These are phyloP conservation scores for Peromyscus leucopus DNA, from an alignment of 2,113 vertebrate species.

Conservation along the genomic window DNA sequence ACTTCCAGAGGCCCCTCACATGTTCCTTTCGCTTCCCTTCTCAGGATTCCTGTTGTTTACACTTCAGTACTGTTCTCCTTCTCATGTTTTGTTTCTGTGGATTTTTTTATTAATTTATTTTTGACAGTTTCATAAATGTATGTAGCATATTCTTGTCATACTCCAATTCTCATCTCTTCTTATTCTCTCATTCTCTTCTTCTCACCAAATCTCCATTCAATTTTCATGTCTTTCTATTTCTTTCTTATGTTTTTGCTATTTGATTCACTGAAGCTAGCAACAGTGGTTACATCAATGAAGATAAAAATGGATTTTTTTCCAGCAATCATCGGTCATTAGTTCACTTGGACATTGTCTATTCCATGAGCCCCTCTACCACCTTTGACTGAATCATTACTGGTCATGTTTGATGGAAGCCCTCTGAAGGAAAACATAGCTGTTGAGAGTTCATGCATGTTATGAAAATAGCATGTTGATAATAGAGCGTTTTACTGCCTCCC, in stretches of 20 bases:
- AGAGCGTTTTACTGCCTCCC: rapidly evolving
- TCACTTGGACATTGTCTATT: not conserved
- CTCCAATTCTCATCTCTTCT: not conserved
- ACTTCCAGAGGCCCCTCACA: not conserved
- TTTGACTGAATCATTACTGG: not conserved
- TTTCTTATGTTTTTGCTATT: not conserved
- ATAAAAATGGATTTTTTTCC: not conserved
- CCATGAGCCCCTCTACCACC: too few relatives aligned
- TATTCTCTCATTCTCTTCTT: not conserved
- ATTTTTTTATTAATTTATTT: not conserved
- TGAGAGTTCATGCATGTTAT: not conserved
- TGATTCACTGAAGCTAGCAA: not conserved
- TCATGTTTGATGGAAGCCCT: not conserved
- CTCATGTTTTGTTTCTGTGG: not conserved
- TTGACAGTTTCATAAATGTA: not conserved
- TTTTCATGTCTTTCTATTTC: not conserved
- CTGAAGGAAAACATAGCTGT: not conserved
- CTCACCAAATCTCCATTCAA: not conserved
- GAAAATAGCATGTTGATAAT: not conserved
- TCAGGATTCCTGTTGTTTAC: not conserved
- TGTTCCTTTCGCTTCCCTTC: too few relatives aligned
- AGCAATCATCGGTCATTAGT: not conserved
- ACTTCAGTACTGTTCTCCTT: not conserved
- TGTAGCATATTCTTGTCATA: not conserved
- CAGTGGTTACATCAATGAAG: not conserved